Evolutionary conservation across 2,113 vertebrate genomes (phyloP).

Genomic region (Corythaixoides concolor): DNA sequence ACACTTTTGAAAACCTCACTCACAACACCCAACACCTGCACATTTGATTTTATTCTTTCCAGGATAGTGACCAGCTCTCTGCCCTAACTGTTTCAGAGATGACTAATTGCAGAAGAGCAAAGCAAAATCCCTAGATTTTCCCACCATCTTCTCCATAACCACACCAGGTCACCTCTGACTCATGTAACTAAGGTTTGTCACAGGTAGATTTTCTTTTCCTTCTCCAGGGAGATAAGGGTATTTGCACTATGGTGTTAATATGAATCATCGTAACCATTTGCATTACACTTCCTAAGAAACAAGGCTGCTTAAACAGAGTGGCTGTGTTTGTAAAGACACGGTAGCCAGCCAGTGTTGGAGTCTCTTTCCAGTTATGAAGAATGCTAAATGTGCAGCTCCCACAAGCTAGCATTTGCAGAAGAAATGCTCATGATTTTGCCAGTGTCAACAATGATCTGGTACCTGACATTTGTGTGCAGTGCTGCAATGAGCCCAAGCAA

Average conservation of each 20-base stretch:
- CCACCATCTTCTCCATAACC: background rate
- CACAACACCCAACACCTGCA: background rate
- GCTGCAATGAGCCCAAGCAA: background rate
- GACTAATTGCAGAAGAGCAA: background rate
- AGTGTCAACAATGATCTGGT: background rate
- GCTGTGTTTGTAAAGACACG: background rate
- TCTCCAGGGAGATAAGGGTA: background rate
- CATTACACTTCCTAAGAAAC: background rate
- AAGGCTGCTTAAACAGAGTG: background rate
- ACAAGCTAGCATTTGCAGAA: background rate
- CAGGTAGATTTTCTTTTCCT: background rate
- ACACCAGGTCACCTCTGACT: background rate
- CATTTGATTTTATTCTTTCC: background rate
- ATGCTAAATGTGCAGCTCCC: background rate
- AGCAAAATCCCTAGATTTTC: background rate
- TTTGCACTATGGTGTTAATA: background rate
- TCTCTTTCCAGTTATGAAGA: background rate
- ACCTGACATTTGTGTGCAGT: background rate
- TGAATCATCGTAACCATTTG: background rate
- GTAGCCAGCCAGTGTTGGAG: background rate
- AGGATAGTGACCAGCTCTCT: background rate
- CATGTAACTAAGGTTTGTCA: background rate
- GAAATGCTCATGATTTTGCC: background rate
- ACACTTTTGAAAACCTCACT: background rate
- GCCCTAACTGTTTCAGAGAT: background rate